A percentile compares a stretch with the other conserved stretches of the same genome.
Conservation (phyloP, 1,140 invertebrate genomes). For the Apis dorsata region DNA sequence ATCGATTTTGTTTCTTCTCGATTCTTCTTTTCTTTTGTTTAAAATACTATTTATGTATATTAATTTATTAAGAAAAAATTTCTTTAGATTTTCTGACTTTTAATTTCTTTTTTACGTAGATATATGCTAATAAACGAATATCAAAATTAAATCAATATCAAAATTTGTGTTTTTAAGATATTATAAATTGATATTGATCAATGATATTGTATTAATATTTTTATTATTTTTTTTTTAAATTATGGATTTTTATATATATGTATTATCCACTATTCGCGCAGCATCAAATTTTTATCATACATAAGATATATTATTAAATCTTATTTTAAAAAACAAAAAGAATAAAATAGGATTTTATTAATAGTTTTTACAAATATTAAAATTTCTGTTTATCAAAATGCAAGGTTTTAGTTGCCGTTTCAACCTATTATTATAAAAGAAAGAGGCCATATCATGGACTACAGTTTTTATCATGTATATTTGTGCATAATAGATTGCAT, state of each 20-base stretch:
- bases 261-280: too few relatives aligned
- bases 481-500: not conserved
- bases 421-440: not conserved
- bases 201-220: too few relatives aligned
- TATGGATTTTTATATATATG: not conserved
- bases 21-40: not conserved
- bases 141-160: too few relatives aligned
- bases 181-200: too few relatives aligned
- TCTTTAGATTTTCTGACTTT: not conserved
- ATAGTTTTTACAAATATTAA: not conserved
- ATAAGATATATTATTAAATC: not conserved
- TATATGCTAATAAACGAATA: not conserved
- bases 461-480: slow-evolving; percentile 9
- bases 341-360: too few relatives aligned
- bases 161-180: too few relatives aligned
- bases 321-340: not conserved
- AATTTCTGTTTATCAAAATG: not conserved
- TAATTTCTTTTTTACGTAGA: not conserved
- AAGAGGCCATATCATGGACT: not conserved
- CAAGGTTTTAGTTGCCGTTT: not conserved
- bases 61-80: not conserved
- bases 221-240: too few relatives aligned
- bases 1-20: not conserved
- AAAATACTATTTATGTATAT: too few relatives aligned
- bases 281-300: not conserved